Conservation (phyloP, 2,888 invertebrate genomes). For the Sabatieria punctata region DNA sequence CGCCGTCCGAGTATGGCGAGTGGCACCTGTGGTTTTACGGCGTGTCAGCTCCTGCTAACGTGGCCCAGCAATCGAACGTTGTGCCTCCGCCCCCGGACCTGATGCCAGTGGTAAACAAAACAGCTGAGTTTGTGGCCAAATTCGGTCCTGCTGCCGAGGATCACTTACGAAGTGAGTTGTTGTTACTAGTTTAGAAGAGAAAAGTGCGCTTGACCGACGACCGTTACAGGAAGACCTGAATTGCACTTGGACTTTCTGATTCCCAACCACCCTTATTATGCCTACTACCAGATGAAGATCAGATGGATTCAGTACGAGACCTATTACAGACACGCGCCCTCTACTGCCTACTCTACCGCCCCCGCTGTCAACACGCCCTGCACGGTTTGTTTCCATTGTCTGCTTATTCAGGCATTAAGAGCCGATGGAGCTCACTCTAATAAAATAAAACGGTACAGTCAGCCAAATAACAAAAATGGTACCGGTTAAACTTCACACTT, state of each 20-base stretch:
- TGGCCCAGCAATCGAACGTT: constrained; percentile 11
- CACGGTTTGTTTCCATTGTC: too few species aligned
- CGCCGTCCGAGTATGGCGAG: constrained; percentile 8
- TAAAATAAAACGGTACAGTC: too few species aligned
- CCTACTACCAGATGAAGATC: constrained; percentile 48
- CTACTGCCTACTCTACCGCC: too few species aligned
- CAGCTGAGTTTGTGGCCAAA: constrained; percentile 85
- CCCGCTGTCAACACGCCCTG: too few species aligned
- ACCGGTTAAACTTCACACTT: too few species aligned
- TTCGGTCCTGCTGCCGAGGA: constrained; percentile 80
- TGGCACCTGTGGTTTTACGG: constrained; percentile 14
- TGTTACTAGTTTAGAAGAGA: not conserved
- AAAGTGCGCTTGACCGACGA: not conserved
- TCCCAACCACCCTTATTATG: constrained; percentile 53
- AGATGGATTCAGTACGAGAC: constrained; percentile 13
- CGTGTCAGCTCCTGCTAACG: constrained; percentile 9
- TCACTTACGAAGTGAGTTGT: constrained; percentile 37
- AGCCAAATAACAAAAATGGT: too few species aligned
- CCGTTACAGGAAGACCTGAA: constrained; percentile 38
- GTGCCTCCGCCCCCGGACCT: constrained; percentile 57
- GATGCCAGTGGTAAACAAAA: constrained; percentile 76
- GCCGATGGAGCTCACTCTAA: too few species aligned
- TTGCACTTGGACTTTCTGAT: constrained; percentile 71
- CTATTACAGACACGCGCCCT: too few species aligned
- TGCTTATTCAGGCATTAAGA: too few species aligned